Percentiles rank a stretch among this genome's conserved stretches.
phyloP scores from a whole-genome alignment of 2,113 vertebrate genomes.

The Strix aluco region DNA sequence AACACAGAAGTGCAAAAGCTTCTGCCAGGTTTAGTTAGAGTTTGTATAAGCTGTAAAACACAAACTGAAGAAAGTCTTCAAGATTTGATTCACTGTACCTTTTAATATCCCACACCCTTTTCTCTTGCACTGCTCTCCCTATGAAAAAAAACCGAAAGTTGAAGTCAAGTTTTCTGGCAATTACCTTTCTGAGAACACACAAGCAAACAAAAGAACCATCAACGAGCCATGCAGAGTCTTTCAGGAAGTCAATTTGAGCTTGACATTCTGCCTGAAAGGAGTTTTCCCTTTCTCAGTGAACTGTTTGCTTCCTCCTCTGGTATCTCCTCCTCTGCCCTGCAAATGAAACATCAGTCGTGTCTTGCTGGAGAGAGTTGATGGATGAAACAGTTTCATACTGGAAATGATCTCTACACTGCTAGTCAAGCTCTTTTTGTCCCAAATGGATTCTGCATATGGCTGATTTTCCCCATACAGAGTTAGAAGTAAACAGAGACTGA shows the following conservation, averaged over 20 bases:
- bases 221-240: background rate
- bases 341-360: background rate
- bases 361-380: background rate
- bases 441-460: background rate
- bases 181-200: background rate
- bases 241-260: background rate
- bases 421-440: conserved; percentile 28
- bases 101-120: background rate
- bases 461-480: conserved; percentile 5
- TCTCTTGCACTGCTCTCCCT: background rate
- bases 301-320: background rate
- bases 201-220: background rate
- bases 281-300: background rate
- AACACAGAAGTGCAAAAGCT: background rate
- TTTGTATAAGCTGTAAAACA: background rate
- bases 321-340: background rate
- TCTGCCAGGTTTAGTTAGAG: background rate
- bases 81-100: background rate
- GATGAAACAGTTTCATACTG: background rate
- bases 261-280: background rate
- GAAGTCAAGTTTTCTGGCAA: background rate
- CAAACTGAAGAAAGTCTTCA: background rate
- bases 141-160: background rate
- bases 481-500: conserved; percentile 43
- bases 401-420: background rate